These are phyloP conservation scores for Zaprionus inermis DNA, from an alignment of 1,140 invertebrate genomes.

Conservation along the genomic window DNA sequence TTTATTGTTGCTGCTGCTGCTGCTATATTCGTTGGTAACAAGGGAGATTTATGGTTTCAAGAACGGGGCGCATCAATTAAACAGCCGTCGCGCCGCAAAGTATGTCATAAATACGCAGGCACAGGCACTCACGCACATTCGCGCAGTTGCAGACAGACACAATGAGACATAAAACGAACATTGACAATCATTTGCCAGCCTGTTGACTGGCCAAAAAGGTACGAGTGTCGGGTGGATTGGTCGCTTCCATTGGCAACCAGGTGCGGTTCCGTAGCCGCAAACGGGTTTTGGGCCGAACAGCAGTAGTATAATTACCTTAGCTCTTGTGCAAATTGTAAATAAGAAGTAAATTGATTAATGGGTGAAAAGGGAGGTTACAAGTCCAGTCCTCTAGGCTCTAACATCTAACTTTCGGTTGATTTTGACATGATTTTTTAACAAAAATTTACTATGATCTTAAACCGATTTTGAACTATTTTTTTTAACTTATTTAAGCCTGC, in stretches of 20 bases:
- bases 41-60: constrained; percentile 57
- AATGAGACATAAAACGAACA: constrained; percentile 53
- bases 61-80: constrained; percentile 52
- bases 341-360: too few relatives aligned
- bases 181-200: constrained; percentile 53
- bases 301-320: neutral
- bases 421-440: too few relatives aligned
- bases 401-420: too few relatives aligned
- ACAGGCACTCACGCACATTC: neutral
- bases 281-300: neutral
- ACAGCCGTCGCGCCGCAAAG: constrained; percentile 20
- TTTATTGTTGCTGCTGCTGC: constrained; percentile 28
- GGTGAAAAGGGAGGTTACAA: too few relatives aligned
- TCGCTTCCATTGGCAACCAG: constrained; percentile 2
- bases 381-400: too few relatives aligned
- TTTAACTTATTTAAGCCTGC: too few relatives aligned
- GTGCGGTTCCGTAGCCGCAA: constrained; percentile 18
- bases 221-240: neutral
- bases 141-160: neutral
- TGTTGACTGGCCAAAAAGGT: neutral
- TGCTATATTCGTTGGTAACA: constrained; percentile 8
- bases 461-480: too few relatives aligned
- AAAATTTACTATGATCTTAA: too few relatives aligned
- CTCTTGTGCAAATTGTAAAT: neutral
- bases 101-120: constrained; percentile 28